phyloP scores from a whole-genome alignment of 2,888 invertebrate genomes.

The Agrochola circellaris region DNA sequence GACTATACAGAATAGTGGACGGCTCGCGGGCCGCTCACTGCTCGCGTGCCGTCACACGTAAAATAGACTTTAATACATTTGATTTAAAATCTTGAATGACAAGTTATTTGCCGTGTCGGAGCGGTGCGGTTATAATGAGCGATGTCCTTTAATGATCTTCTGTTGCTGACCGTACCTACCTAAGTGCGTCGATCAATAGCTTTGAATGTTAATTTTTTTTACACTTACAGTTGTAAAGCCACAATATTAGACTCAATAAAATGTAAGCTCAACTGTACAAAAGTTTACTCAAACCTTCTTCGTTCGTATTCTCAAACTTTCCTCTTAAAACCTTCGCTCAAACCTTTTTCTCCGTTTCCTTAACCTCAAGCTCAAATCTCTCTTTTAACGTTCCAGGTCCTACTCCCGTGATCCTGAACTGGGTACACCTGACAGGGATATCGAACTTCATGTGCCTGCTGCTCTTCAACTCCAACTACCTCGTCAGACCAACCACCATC shows the following conservation, averaged over 20 bases:
- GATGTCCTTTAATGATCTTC: not conserved
- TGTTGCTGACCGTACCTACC: not conserved
- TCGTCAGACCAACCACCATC: constrained; percentile 74
- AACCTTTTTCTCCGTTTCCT: too few species aligned
- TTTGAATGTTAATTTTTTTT: not conserved
- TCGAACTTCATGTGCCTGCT: constrained; percentile 69
- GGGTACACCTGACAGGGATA: constrained; percentile 78
- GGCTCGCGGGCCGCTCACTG: too few species aligned
- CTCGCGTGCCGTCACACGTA: too few species aligned
- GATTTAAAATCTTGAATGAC: too few species aligned
- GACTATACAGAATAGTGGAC: too few species aligned
- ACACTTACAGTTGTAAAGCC: not conserved
- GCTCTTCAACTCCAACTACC: constrained; percentile 63
- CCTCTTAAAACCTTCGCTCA: too few species aligned
- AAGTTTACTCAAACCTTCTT: too few species aligned
- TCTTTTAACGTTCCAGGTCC: constrained; percentile 61
- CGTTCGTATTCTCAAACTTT: too few species aligned
- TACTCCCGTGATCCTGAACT: constrained; percentile 78
- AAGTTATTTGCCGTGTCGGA: too few species aligned
- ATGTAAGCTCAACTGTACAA: too few species aligned
- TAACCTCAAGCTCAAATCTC: not conserved
- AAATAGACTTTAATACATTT: too few species aligned
- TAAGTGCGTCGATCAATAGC: not conserved
- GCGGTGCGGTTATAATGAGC: too few species aligned
- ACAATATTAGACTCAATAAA: not conserved